These are phyloP conservation scores for Danio aesculapii DNA, from an alignment of 2,797 vertebrate species.

Conservation along the genomic window DNA sequence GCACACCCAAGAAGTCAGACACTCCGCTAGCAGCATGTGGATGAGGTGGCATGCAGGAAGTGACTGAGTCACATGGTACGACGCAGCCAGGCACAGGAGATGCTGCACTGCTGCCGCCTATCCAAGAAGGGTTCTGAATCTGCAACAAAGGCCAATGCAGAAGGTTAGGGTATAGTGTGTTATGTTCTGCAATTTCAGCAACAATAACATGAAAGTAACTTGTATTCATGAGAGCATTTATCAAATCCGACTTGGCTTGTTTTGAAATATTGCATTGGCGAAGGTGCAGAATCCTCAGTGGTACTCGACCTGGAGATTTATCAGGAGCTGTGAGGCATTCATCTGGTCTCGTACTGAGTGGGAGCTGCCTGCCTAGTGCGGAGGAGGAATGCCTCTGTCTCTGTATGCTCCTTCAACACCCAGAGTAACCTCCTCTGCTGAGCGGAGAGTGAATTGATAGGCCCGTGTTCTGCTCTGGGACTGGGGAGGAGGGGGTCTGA, in stretches of 20 bases:
- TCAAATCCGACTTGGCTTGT: conserved; percentile 2
- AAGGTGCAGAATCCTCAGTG: conserved; percentile 38
- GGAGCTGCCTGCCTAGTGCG: conserved; percentile 49
- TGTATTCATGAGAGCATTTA: conserved; percentile 22
- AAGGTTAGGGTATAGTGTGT: neutral
- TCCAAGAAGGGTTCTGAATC: conserved; percentile 99
- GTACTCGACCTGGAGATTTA: conserved; percentile 42
- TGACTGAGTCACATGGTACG: conserved; percentile 93
- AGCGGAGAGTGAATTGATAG: conserved; percentile 54
- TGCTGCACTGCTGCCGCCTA: conserved; percentile 88
- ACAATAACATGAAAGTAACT: conserved; percentile 18
- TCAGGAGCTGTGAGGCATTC: conserved; percentile 55
- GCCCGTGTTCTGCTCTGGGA: conserved; percentile 49
- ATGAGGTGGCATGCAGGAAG: conserved; percentile 97
- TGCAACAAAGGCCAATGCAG: conserved; percentile 64
- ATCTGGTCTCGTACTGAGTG: conserved; percentile 47
- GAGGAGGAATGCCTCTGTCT: conserved; percentile 59
- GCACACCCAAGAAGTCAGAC: conserved; percentile 92
- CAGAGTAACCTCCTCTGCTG: conserved; percentile 56
- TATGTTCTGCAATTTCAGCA: neutral
- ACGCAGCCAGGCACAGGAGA: conserved; percentile 95
- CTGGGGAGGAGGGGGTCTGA: conserved; percentile 47
- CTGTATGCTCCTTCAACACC: conserved; percentile 61
- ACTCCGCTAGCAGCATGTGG: conserved; percentile 89
- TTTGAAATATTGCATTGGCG: conserved; percentile 45